Evolutionary conservation across 2,797 vertebrate genomes (phyloP), one percentile per base, ranked within the genome.

Genomic region (Fratercula arctica): DNA sequence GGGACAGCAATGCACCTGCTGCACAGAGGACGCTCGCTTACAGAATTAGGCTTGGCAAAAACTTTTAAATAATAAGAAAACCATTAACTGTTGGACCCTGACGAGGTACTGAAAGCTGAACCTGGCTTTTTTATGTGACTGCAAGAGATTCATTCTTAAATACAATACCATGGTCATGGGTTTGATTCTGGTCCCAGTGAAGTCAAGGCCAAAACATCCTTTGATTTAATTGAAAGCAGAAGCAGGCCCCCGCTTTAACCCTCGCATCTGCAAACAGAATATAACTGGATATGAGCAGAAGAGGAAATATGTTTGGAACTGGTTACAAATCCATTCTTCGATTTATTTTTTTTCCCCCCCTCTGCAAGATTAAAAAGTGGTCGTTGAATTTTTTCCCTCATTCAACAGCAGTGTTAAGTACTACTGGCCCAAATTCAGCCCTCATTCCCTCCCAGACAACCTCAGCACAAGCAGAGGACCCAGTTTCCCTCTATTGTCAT

Each of bases 141-240:
- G 66, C 3, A 0, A 85, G 64, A 89, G 46, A 60, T 15, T 90
- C 9, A 48, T 83, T 95, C 93, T 94, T 74, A 83, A 85, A 68
- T 87, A 91, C 59, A 95, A 43, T 33, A 76, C 59, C 69, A 24
- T 15, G 53, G 48, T 48, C 72, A 83, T 31, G 72, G 67, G 56
- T 93, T 94, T 95, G 94, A 89, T 85, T 95, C 80, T 80, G 72
- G 41, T 57, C 70, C 64, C 77, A 87, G 77, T 77, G 70, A 93
- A 95, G 60, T 75, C 83, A 92, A 90, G 83, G 80, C 83, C 91
- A 92, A 94, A 94, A 68, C 86, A 77, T 83, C 53, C 86, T 89
- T 79, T 94, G 86, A 85, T 91, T 85, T 96, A 96, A 92, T 1
- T 94, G 56, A 85, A 96, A 95, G 72, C 86, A 95, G 96, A 92